Percentiles rank a stretch among this genome's conserved stretches.
phyloP scores from a whole-genome alignment of 2,888 invertebrate species.

The Globia sparganii region DNA sequence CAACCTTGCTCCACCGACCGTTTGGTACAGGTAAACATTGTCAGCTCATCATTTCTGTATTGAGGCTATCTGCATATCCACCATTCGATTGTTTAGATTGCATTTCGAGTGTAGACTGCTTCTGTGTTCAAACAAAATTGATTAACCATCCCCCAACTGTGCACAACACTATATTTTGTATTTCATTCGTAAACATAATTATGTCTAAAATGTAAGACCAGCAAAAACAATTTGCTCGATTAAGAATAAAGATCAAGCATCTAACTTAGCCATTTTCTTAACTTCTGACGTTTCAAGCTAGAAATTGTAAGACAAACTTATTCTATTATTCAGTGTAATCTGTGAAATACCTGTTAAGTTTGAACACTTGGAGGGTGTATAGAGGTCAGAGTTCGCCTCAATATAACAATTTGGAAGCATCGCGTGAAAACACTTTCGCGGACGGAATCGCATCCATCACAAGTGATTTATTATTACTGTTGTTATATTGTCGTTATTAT shows the following conservation, averaged over 20 bases:
- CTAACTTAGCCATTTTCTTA: neutral
- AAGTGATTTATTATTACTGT: constrained; percentile 50
- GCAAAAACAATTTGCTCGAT: neutral
- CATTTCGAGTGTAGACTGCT: neutral
- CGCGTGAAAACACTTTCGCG: constrained; percentile 54
- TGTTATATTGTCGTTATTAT: constrained; percentile 49
- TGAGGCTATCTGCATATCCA: neutral
- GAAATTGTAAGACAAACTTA: constrained; percentile 17
- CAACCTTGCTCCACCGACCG: constrained; percentile 7
- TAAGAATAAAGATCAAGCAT: constrained; percentile 14
- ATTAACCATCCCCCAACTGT: neutral
- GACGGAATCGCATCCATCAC: constrained; percentile 54
- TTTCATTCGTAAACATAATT: constrained; percentile 1
- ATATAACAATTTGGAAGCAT: constrained; percentile 46
- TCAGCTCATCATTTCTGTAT: constrained; percentile 23
- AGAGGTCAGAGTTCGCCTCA: constrained; percentile 50
- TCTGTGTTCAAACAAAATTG: neutral
- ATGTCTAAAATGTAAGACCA: neutral
- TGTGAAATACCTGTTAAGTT: constrained; percentile 39
- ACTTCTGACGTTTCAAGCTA: constrained; percentile 13
- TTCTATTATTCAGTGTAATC: constrained; percentile 46
- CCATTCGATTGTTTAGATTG: neutral
- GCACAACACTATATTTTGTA: neutral
- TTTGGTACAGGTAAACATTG: constrained; percentile 26
- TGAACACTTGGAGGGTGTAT: constrained; percentile 22